Base-by-base conservation (phyloP, 2,113 vertebrate genomes). In the Clarias batrachus region DNA sequence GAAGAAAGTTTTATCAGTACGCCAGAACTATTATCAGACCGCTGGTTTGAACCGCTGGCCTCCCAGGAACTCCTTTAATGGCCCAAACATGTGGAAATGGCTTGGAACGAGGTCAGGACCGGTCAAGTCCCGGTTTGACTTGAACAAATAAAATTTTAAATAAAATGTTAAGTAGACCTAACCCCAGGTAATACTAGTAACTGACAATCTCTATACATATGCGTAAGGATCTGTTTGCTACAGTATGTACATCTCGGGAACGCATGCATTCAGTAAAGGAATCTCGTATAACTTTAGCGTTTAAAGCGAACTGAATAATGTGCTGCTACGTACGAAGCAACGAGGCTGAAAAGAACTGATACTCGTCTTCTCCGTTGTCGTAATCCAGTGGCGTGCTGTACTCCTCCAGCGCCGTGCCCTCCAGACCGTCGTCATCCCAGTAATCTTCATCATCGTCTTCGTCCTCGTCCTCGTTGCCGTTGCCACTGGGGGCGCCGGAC, bases 321-420 rank as follows among this genome's bases (percentile, higher is more conserved):
- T 33, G 71, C 11, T 3, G 66, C 37, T 30, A 93, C 95, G 74
- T 94, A 99, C 98, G 94, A 86, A 99, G 94, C 85, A 99, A 93
- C 16, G 97, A 95, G 17, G 96, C 92, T 9, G 97, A 97, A 82
- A 99, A 99, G 93, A 99, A 97, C 88, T 96, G 97, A 86, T 97
- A 99, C 92, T 99, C 98, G 83, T 99, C 98, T 86, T 99, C 96
- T 86, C 96, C 96, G 21, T 94, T 96, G 92, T 98, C 97, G 12
- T 97, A 97, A 90, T 99, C 98, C 30, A 99, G 93, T 0, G 96
- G 96, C 0, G 98, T 99, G 92, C 95, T 97, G 93, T 99, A 99
- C 33, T 97, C 97, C 92, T 99, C 98, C 10, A 99, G 95, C 3
- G 96, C 96, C 0, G 97, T 99, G 71, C 99, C 98, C 86, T 98